phyloP scores from a whole-genome alignment of 37 sponge, comb jelly and placozoan species.

The Tethya wilhelma region DNA sequence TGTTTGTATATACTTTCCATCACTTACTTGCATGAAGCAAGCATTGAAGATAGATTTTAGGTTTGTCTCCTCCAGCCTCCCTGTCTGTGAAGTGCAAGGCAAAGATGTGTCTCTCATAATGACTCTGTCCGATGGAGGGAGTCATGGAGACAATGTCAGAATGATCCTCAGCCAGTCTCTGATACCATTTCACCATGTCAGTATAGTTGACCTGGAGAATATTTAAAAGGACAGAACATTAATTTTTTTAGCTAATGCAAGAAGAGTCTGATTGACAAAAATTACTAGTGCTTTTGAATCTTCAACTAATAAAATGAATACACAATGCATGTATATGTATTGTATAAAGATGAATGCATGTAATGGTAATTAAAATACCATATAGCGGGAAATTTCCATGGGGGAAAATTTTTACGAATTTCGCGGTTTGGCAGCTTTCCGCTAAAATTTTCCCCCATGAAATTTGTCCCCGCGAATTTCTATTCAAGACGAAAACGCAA shows the following conservation, averaged over 20 bases:
- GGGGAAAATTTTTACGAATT: too few species aligned
- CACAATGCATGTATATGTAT: background rate
- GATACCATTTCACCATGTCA: slow-evolving; percentile 47
- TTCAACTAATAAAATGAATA: too few species aligned
- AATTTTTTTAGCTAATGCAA: background rate
- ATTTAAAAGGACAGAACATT: too few species aligned
- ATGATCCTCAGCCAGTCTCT: slow-evolving; percentile 34
- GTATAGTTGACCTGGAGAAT: slow-evolving; percentile 63
- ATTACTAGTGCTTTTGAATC: too few species aligned
- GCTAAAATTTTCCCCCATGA: too few species aligned
- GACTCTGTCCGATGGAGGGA: slow-evolving; percentile 63
- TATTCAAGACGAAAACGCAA: too few species aligned
- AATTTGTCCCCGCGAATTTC: too few species aligned
- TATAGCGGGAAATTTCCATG: too few species aligned
- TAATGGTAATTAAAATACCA: too few species aligned
- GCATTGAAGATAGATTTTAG: slow-evolving; percentile 76
- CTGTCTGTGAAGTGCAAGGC: slow-evolving; percentile 64
- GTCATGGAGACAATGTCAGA: slow-evolving; percentile 28
- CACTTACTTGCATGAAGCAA: slow-evolving; percentile 68
- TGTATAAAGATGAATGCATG: too few species aligned
- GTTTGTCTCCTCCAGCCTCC: background rate
- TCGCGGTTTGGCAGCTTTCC: too few species aligned
- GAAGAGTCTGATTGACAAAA: background rate
- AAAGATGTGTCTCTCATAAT: slow-evolving; percentile 43
- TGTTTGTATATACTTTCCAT: background rate